Percentiles rank a stretch among this genome's conserved stretches.
Conservation (phyloP, 2,797 vertebrate species). For the Sparus aurata region DNA sequence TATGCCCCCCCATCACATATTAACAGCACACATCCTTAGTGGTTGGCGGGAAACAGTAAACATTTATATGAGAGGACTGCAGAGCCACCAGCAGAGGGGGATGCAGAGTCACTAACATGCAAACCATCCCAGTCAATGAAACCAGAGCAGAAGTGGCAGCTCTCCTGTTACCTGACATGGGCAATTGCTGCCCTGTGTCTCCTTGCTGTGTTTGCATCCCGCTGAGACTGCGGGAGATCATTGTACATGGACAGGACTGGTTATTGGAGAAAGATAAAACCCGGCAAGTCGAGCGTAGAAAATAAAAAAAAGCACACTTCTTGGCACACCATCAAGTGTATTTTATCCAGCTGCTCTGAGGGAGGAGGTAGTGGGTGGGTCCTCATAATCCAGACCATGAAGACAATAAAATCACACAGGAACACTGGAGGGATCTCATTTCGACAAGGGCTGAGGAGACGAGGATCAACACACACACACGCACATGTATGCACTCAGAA, state of each 20-base stretch:
- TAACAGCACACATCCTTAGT: background rate
- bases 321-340: conserved; percentile 74
- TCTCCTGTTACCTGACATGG: conserved; percentile 66
- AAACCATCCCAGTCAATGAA: conserved; percentile 41
- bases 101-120: conserved; percentile 13
- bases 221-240: conserved; percentile 67
- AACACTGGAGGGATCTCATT: conserved; percentile 66
- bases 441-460: conserved; percentile 39
- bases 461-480: conserved; percentile 30
- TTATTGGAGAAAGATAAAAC: conserved; percentile 73
- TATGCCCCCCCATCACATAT: conserved; percentile 4
- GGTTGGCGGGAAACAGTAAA: conserved; percentile 22
- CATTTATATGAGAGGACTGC: background rate
- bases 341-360: conserved; percentile 75
- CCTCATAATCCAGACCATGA: conserved; percentile 64
- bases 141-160: conserved; percentile 67
- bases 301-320: conserved; percentile 42
- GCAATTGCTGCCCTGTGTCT: conserved; percentile 57
- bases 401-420: conserved; percentile 72
- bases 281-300: conserved; percentile 53
- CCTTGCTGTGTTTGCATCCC: conserved; percentile 59
- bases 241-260: conserved; percentile 61
- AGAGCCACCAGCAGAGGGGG: conserved; percentile 64
- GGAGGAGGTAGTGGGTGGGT: conserved; percentile 66
- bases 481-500: conserved; percentile 1